Percentiles rank a stretch among this genome's conserved stretches.
phyloP scores from a whole-genome alignment of 2,113 vertebrate genomes.

The Stegastes partitus region DNA sequence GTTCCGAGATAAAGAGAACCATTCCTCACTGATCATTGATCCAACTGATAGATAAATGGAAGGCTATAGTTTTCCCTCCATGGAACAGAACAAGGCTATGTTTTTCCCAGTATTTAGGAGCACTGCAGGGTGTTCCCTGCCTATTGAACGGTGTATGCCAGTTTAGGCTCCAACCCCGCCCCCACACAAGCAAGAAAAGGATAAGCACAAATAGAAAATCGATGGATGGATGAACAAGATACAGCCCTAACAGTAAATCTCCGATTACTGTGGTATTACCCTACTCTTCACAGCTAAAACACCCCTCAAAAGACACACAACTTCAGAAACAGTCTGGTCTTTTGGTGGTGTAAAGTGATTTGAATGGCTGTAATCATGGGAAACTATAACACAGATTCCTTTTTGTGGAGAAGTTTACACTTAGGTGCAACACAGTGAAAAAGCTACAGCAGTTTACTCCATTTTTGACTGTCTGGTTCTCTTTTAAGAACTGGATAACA shows the following conservation, averaged over 20 bases:
- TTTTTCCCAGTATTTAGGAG: slow-evolving; percentile 3
- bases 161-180: slow-evolving; percentile 10
- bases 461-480: no score
- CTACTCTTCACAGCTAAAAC: neutral
- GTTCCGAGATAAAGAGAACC: neutral
- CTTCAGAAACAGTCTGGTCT: neutral
- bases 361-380: no score
- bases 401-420: no score
- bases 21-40: slow-evolving; percentile 15
- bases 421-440: no score
- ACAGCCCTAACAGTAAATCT: slow-evolving; percentile 30
- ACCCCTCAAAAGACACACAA: slow-evolving; percentile 2
- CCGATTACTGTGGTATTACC: slow-evolving; percentile 18
- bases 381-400: no score
- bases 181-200: slow-evolving; percentile 30
- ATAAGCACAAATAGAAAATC: slow-evolving; percentile 42
- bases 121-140: slow-evolving; percentile 32
- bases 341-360: neutral
- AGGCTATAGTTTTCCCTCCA: slow-evolving; percentile 6
- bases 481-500: no score
- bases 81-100: neutral
- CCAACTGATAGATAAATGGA: slow-evolving; percentile 11
- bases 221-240: slow-evolving; percentile 36
- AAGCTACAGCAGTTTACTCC: no score
- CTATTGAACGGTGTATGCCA: slow-evolving; percentile 15